Evolutionary conservation across 2,797 vertebrate genomes (phyloP).

Genomic region (Buceros bicornis): DNA sequence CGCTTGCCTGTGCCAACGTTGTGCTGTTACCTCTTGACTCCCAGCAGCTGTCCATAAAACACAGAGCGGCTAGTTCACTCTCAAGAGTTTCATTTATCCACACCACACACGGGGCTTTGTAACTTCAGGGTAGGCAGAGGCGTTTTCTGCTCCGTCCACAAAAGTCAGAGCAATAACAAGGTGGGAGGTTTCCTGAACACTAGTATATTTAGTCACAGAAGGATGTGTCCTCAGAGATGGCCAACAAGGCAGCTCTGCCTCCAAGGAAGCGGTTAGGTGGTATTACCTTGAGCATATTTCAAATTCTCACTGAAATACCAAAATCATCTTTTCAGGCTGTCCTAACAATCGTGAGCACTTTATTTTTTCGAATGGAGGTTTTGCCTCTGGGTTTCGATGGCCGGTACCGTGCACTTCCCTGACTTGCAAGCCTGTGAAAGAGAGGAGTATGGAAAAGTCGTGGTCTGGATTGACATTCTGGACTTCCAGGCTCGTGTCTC

Average conservation of each 20-base stretch:
- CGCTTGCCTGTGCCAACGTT: neutral
- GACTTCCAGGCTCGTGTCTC: neutral
- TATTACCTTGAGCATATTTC: neutral
- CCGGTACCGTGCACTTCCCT: neutral
- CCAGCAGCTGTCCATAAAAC: neutral
- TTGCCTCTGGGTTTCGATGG: neutral
- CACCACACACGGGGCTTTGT: neutral
- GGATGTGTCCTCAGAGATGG: neutral
- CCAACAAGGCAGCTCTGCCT: neutral
- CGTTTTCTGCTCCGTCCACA: neutral
- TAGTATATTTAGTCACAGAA: neutral
- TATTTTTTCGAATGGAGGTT: neutral
- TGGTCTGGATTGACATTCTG: neutral
- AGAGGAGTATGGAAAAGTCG: neutral
- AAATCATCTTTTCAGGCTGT: neutral
- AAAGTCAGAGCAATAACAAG: neutral
- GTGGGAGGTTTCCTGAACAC: neutral
- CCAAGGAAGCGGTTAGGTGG: neutral
- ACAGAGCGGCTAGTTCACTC: neutral
- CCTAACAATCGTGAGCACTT: neutral
- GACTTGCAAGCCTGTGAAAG: neutral
- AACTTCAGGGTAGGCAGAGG: neutral
- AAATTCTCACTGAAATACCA: constrained; percentile 20
- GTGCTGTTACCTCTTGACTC: neutral
- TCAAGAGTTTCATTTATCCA: neutral